These are phyloP conservation scores for Luscinia luscinia DNA, from an alignment of 2,797 vertebrate species.

Conservation along the genomic window DNA sequence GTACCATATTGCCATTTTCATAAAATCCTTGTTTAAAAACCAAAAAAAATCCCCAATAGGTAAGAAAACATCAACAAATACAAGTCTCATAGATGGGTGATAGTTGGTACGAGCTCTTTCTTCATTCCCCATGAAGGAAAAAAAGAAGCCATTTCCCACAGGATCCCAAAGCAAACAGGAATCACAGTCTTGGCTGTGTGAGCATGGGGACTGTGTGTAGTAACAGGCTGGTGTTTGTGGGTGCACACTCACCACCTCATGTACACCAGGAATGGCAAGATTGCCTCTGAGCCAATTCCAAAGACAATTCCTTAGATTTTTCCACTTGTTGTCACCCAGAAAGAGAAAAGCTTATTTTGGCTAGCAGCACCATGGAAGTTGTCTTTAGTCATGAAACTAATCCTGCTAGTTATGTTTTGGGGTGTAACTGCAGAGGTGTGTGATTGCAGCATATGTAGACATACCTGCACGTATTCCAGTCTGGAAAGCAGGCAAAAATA, in stretches of 20 bases:
- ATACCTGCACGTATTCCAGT: not conserved
- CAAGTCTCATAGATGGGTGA: rapidly evolving
- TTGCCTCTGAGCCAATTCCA: not conserved
- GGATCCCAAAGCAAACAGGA: not conserved
- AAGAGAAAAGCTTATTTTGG: not conserved
- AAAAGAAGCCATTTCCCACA: not conserved
- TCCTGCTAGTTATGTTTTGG: not conserved
- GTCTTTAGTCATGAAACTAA: not conserved
- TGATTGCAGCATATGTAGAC: not conserved
- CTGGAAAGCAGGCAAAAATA: not conserved
- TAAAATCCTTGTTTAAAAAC: not conserved
- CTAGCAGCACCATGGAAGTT: not conserved
- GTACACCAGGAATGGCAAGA: not conserved
- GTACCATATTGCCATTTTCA: not conserved
- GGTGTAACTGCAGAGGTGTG: not conserved
- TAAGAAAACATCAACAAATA: not conserved
- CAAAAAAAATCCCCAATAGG: no score
- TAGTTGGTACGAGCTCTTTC: not conserved
- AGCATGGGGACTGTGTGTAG: not conserved
- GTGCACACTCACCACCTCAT: rapidly evolving
- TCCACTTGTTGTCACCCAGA: not conserved
- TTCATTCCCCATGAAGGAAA: not conserved
- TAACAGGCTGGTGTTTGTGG: not conserved
- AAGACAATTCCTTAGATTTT: not conserved
- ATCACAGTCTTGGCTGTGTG: rapidly evolving